Base-by-base conservation (phyloP, 2,797 vertebrate species). In the Pyrocephalus nanus region DNA sequence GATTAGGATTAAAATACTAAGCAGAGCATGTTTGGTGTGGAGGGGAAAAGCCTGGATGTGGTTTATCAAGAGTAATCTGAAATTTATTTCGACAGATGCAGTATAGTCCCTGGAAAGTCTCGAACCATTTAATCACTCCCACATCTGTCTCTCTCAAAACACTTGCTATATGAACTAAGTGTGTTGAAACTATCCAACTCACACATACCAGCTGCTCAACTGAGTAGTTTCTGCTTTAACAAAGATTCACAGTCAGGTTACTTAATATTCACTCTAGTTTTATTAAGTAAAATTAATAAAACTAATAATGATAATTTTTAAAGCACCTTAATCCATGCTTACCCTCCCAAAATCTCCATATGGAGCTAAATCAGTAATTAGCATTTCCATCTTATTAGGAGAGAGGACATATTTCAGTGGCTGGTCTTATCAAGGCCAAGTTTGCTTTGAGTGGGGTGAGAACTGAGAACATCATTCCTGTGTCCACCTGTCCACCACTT, bases 1-100 rank as follows among this genome's bases (percentile, higher is more conserved):
- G 38, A 71, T 79, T 91, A 81, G 77, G 45, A 48, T 78, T 90
- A 93, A 75, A 97, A 95, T 93, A 95, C 86, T 86, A 51, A 42
- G 30, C 36, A 82, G 53, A 34, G 23, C 26, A 58, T 40, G 71
- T 75, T 48, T 32, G 7, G 5, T 36, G 47, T 27, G 4, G 29
- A 64, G 29, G 55, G 30, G 18, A 57, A 67, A 81, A 86, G 53
- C 72, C 66, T 84, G 71, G 57, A 55, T 81, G 29, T 81, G 34
- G 69, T 94, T 97, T 92, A 81, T 87, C 18, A 14, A 66, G 76
- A 82, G 26, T 80, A 69, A 70, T 77, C 47, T 77, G 83, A 93
- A 64, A 77, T 92, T 55, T 76, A 62, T 90, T 78, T 83, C n/a
- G 58, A 32, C 61, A 77, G 65, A 53, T 38, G 62, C 27, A 64